A percentile compares a stretch with the other conserved stretches of the same genome.
Evolutionary conservation across 2,888 invertebrate genomes (phyloP).

Genomic region (Lepas anatifera): DNA sequence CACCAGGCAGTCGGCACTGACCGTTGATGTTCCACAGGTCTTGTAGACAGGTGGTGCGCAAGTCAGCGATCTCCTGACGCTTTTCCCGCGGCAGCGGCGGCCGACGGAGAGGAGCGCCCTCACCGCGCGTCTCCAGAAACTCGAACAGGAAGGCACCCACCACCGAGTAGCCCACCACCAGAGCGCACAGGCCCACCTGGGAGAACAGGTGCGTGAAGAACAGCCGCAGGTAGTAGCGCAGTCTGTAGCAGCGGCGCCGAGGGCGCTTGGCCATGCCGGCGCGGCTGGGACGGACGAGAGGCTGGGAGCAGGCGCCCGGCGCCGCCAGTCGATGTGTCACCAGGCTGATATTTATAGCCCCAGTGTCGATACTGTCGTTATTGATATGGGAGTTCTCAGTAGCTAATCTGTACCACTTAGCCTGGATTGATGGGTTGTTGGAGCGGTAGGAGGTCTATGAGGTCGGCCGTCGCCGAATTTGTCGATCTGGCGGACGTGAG

Average conservation of each 20-base stretch:
- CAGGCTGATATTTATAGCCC: no score
- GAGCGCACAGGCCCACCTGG: slow-evolving; percentile 53
- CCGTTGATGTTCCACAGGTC: slow-evolving; percentile 71
- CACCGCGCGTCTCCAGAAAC: slow-evolving; percentile 56
- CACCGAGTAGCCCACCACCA: slow-evolving; percentile 60
- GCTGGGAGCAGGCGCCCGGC: no score
- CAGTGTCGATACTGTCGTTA: no score
- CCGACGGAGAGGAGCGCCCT: slow-evolving; percentile 27
- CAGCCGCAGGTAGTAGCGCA: slow-evolving; percentile 16
- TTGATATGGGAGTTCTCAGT: no score
- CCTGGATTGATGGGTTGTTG: no score
- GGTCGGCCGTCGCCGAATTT: no score
- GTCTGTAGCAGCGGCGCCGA: background rate
- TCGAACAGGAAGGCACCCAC: slow-evolving; percentile 63
- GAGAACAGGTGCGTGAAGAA: slow-evolving; percentile 49
- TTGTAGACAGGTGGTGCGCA: slow-evolving; percentile 46
- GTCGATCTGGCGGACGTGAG: no score
- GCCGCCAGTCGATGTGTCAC: no score
- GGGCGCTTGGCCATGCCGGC: background rate
- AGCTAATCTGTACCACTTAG: no score
- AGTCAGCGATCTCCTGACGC: slow-evolving; percentile 19
- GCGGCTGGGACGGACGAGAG: background rate
- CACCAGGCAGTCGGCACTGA: slow-evolving; percentile 33
- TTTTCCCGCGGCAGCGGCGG: slow-evolving; percentile 46
- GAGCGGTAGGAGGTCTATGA: no score